Evolutionary conservation across 2,888 invertebrate species (phyloP).

Genomic region (Diachrysia chrysitis): DNA sequence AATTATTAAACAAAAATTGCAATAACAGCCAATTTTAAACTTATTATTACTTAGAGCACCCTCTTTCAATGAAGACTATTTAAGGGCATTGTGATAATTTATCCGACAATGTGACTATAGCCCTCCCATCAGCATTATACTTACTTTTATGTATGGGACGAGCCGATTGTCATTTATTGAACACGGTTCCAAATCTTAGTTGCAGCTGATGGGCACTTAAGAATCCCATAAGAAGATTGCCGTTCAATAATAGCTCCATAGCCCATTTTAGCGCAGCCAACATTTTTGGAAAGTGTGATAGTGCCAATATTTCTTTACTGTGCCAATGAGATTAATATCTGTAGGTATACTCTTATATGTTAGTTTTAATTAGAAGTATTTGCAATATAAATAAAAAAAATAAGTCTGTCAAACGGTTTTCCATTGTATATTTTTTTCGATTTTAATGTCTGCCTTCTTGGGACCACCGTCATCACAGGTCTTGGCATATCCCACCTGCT

Average conservation of each 20-base stretch:
- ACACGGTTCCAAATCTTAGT: conserved; percentile 1
- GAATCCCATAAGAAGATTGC: neutral
- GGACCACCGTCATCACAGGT: neutral
- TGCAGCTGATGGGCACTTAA: conserved; percentile 1
- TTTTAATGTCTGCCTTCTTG: too few species aligned
- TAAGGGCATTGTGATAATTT: neutral
- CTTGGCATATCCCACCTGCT: neutral
- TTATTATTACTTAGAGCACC: neutral
- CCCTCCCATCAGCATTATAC: conserved; percentile 1
- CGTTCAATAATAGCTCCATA: neutral
- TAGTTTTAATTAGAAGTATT: too few species aligned
- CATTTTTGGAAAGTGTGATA: neutral
- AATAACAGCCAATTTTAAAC: neutral
- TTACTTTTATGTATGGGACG: neutral
- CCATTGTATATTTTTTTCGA: too few species aligned
- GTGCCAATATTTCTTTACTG: neutral
- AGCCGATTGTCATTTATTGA: neutral
- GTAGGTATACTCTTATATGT: too few species aligned
- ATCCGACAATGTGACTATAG: neutral
- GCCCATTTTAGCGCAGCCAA: neutral
- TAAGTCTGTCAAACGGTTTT: too few species aligned
- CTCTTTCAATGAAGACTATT: neutral
- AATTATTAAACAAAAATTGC: neutral
- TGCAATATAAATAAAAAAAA: too few species aligned
- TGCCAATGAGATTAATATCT: too few species aligned